Base-by-base conservation (phyloP, 2,113 vertebrate species). In the Myxocyprinus asiaticus region DNA sequence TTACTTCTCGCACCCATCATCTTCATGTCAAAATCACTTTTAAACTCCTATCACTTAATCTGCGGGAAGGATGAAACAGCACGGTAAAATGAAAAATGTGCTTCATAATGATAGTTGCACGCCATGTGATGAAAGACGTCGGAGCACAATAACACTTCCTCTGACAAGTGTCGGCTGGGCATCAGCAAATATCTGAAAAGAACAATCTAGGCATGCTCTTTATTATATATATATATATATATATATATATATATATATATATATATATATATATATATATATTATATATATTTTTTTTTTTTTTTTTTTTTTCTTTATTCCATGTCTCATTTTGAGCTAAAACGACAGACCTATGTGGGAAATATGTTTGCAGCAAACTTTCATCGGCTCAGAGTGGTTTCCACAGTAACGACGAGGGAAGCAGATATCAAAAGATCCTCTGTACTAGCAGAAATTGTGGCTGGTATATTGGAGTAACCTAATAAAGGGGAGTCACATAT, bases 361-460 rank as follows among this genome's bases (percentile, higher is more conserved):
- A 79, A 89, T 61, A 83, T 42, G 80, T 84, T 88, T 86, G 74
- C 82, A 81, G 65, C 53, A 82, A 84, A 83, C 81, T 85, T 86
- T 84, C 69, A 80, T 85, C 76, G 85, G 75, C 72, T 83, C 64
- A 42, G 80, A 80, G 81, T 64, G 83, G 91, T 91, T 86, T 73
- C 90, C 88, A 88, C 81, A 83, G 91, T 82, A 89, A 91, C 87
- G 61, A 61, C 45, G 82, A 80, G 72, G 83, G 78, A 83, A 78
- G 79, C 84, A 87, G 75, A 88, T 58, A 85, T 70, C 72, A 73
- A 76, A 86, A 81, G 81, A 78, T 86, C 86, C 82, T 88, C 83
- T 83, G 85, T 85, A 87, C 84, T 86, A 70, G 59, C 48, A 65
- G 10, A 82, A 77, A 59, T 68, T 67, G 5, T 8, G 9, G 72